These are phyloP conservation scores for Emesis furor DNA, from an alignment of 2,888 invertebrate species.

Conservation along the genomic window DNA sequence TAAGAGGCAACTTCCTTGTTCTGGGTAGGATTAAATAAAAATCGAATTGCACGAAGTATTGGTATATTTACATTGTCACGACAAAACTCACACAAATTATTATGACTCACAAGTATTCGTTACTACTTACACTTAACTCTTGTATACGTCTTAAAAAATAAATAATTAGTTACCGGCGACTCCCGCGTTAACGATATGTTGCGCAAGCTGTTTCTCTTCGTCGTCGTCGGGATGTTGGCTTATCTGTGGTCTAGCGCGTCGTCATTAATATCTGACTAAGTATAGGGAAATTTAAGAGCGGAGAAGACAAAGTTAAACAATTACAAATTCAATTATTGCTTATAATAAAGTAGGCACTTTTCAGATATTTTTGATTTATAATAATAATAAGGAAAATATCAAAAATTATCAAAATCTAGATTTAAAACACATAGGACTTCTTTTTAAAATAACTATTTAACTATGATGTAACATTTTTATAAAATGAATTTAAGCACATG, in stretches of 20 bases:
- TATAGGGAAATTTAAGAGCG: background rate
- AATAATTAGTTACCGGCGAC: slow-evolving; percentile 49
- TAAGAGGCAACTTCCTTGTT: background rate
- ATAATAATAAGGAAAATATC: background rate
- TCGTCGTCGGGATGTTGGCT: background rate
- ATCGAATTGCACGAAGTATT: slow-evolving; percentile 63
- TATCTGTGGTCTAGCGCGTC: background rate
- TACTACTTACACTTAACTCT: slow-evolving; percentile 29
- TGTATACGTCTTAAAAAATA: slow-evolving; percentile 53
- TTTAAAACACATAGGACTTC: background rate
- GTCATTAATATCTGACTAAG: background rate
- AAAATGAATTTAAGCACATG: no score
- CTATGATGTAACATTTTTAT: no score
- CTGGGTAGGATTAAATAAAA: slow-evolving; percentile 10
- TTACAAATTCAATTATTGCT: background rate
- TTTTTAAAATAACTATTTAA: background rate
- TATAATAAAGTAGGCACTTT: background rate
- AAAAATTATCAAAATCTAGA: no score
- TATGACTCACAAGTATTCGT: slow-evolving; percentile 70
- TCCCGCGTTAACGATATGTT: slow-evolving; percentile 28
- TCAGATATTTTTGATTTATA: background rate
- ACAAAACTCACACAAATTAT: slow-evolving; percentile 74
- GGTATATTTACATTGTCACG: slow-evolving; percentile 74
- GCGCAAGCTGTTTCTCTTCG: slow-evolving; percentile 4
- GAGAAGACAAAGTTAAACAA: background rate